Evolutionary conservation across 2,113 vertebrate species (phyloP), one percentile per base, ranked within the genome.

Genomic region (Sardina pilchardus): DNA sequence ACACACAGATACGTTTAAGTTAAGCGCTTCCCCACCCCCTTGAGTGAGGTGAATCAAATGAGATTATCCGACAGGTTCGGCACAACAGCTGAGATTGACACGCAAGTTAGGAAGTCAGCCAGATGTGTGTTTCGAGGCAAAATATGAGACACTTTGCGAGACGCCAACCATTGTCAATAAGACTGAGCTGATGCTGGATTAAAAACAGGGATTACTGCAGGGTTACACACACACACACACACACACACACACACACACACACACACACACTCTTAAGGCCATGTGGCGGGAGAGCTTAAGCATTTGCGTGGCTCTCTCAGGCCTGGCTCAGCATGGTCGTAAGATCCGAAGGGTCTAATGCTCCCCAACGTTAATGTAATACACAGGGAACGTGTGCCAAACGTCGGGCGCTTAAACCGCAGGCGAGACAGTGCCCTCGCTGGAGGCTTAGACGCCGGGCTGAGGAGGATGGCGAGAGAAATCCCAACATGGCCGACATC

Each of bases 281-380:
- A 86, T 80, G 82, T 75, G 71, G 71, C 12, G 71, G 30, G 26
- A 78, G 71, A 34, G 71, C 71, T 78, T 78, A 78, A 78, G 71
- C 30, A 16, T 78, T 36, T 34, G 10, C 30, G 88, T 56, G 88
- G 88, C 85, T 88, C 90, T 91, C 91, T 91, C 88, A 90, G 84
- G 88, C 90, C 90, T 91, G 90, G 89, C 91, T 88, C 91, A 93
- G 91, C 81, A 19, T 82, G 90, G 86, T 83, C 42, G 84, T 53
- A 81, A 80, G 83, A 82, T 75, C 71, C 26, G 85, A 9, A 80
- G 85, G 39, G 84, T 91, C 30, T 81, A 87, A 43, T 34, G 84
- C 90, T 87, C 80, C 75, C 39, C 21, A 9, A 87, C 19, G 47
- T 87, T 83, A 83, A 83, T 34, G 82, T 83, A 83, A 36, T 50